Percentiles rank a stretch among this genome's conserved stretches.
These are phyloP conservation scores for Heliothis peltigera DNA, from an alignment of 2,888 invertebrate species.

Conservation along the genomic window DNA sequence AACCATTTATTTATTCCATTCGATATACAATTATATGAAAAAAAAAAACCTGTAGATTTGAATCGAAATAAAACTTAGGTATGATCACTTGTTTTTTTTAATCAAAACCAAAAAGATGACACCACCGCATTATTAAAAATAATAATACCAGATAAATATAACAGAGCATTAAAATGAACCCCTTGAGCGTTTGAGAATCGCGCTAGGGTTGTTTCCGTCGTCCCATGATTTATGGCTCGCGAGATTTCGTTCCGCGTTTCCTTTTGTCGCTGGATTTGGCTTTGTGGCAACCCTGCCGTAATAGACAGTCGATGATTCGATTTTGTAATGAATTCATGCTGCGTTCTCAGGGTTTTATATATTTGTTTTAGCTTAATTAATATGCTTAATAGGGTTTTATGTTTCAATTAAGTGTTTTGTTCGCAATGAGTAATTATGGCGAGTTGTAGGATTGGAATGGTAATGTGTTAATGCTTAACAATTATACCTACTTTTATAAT, in stretches of 20 bases:
- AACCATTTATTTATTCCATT: no score
- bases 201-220: constrained; percentile 78
- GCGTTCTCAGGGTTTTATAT: constrained; percentile 59
- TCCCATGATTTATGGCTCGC: constrained; percentile 78
- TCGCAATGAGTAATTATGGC: constrained; percentile 24
- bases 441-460: constrained; percentile 1
- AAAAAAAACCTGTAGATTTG: no score
- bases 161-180: constrained; percentile 76
- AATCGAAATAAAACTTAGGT: no score
- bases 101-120: constrained; percentile 7
- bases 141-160: constrained; percentile 63
- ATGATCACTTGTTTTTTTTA: not conserved
- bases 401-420: constrained; percentile 56
- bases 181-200: constrained; percentile 70
- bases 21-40: no score
- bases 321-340: constrained; percentile 69
- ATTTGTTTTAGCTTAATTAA: constrained; percentile 66
- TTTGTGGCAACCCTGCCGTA: constrained; percentile 75
- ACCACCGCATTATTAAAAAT: constrained; percentile 50
- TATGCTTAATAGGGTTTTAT: constrained; percentile 62
- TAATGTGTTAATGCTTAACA: no score
- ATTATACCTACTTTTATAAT: not conserved
- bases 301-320: constrained; percentile 75
- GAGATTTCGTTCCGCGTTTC: constrained; percentile 79
- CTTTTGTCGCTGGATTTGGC: constrained; percentile 73